Base-by-base conservation (phyloP, 2,888 invertebrate species). In the Calameuta filiformis region DNA sequence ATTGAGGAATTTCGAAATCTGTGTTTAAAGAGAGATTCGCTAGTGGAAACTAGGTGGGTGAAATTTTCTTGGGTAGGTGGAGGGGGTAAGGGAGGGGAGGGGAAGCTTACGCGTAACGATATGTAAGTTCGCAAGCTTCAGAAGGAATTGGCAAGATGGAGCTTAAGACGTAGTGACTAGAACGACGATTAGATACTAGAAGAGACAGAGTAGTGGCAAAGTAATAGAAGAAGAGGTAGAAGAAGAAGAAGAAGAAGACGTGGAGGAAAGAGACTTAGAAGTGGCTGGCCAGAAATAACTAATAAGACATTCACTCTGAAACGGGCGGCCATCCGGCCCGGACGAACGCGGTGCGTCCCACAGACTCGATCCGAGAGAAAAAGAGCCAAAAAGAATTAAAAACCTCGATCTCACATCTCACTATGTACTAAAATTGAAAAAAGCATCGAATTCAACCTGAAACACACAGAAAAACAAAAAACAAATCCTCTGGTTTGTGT, bases 301-400 rank as follows among this genome's bases (percentile, higher is more conserved):
- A 90, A 91, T 89, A 90, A 91, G 90, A 91, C 89, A 91, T 91
- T 91, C 91, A 91, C 90, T 91, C 89, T 88, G 85, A 89, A 90
- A 89, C 91, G 91, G 91, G 89, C 90, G 90, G 90, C 91, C 91
- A 91, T 87, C 91, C 90, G 90, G 91, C 91, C 91, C 90, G 91
- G 91, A 88, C 88, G 85, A 89, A 87, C 90, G 91, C 91, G 91
- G 90, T 91, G 89, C 90, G 90, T 91, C 87, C 86, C 84, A 31
- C 12, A 40, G 68, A 73, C 56, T 35, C 68, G 73, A 79, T 68
- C 71, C 31, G 34, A 75, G 35, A 35, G 68, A 34, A 40, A 73
- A 73, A 71, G 12, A 56, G 73, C 56, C n/a, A 31, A 69, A 76
- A 73, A 71, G 73, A n/a, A 34, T 35, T 4, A 34, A 33, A 34